Evolutionary conservation across 2,797 vertebrate species (phyloP).

Genomic region (Cossypha dichroa): DNA sequence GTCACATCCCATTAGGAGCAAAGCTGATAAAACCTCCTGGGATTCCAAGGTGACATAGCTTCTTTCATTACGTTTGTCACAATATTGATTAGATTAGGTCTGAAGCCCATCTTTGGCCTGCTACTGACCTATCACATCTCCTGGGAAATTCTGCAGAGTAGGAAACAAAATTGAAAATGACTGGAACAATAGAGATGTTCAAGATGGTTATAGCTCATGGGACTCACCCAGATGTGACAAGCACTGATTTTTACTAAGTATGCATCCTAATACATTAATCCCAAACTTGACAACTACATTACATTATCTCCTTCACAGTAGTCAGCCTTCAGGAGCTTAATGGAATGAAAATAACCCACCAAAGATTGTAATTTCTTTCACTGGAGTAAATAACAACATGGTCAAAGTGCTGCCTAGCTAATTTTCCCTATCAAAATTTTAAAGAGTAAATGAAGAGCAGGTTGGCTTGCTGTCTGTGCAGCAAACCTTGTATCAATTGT

Average conservation of each 20-base stretch:
- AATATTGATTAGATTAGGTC: slow-evolving; percentile 54
- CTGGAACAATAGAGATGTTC: slow-evolving; percentile 1
- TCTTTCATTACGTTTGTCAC: slow-evolving; percentile 36
- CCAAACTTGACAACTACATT: neutral
- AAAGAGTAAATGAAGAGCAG: neutral
- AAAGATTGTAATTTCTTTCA: neutral
- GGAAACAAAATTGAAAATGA: neutral
- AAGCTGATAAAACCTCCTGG: slow-evolving; percentile 13
- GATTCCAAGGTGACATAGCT: slow-evolving; percentile 36
- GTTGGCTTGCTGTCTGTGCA: neutral
- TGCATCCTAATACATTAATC: neutral
- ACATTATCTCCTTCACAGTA: neutral
- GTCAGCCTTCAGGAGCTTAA: neutral
- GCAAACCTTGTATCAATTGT: neutral
- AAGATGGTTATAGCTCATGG: neutral
- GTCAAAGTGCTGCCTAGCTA: neutral
- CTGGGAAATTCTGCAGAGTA: slow-evolving; percentile 42
- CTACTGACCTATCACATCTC: slow-evolving; percentile 22
- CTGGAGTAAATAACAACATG: neutral
- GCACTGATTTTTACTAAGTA: neutral
- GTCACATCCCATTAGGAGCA: slow-evolving; percentile 44
- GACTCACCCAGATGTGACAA: neutral
- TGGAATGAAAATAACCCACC: neutral
- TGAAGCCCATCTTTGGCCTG: slow-evolving; percentile 19
- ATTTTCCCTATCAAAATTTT: neutral